These are phyloP conservation scores for Ceyx melanurus DNA, from an alignment of 2,113 vertebrate genomes.

Conservation along the genomic window DNA sequence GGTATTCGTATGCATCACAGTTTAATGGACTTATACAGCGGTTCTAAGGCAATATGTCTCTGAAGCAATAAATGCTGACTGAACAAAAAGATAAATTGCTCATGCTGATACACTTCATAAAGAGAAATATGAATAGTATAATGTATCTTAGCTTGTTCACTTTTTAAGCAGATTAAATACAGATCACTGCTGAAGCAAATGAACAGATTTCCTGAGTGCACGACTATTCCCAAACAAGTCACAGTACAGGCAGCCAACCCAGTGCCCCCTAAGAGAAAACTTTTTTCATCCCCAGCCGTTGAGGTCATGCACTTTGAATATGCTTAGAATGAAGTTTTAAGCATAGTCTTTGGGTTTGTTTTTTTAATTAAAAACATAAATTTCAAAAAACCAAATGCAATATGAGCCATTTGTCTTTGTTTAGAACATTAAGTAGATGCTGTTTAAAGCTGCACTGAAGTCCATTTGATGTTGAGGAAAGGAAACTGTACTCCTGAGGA, in stretches of 20 bases:
- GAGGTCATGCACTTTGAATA: background rate
- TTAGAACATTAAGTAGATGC: background rate
- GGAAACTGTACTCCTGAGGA: background rate
- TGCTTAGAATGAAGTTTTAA: background rate
- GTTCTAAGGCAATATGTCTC: background rate
- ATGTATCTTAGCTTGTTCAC: background rate
- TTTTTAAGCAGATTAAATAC: background rate
- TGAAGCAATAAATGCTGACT: background rate
- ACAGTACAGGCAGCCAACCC: background rate
- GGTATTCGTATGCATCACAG: background rate
- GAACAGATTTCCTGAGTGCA: background rate
- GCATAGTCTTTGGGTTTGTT: background rate
- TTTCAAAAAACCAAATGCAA: background rate
- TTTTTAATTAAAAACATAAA: conserved; percentile 27
- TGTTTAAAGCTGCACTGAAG: background rate
- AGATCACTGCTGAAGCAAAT: background rate
- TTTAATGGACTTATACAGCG: background rate
- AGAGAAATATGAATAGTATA: background rate
- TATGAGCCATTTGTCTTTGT: background rate
- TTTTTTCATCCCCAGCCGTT: background rate
- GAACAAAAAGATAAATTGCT: background rate
- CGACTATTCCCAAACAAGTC: background rate
- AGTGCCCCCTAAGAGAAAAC: background rate
- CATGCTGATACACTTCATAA: background rate
- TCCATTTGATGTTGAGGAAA: background rate